Conservation (phyloP, 2,888 invertebrate genomes). For the Panopea generosa region DNA sequence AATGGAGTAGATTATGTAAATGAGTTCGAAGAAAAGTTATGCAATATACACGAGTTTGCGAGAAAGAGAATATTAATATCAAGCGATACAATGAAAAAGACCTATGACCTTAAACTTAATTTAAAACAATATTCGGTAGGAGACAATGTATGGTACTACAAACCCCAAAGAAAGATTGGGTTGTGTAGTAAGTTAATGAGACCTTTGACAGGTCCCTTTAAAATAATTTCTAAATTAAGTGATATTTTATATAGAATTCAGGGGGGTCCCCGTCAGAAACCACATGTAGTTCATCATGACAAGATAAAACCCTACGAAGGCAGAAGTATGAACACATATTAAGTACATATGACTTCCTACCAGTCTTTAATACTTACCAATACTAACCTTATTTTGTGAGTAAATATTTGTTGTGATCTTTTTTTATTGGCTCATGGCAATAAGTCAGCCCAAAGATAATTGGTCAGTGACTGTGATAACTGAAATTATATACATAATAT, state of each 20-base stretch:
- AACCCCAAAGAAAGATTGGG: too few relatives aligned
- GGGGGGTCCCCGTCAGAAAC: neutral
- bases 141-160: too few relatives aligned
- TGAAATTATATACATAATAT: too few relatives aligned
- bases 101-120: neutral
- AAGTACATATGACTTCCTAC: too few relatives aligned
- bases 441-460: too few relatives aligned
- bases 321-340: too few relatives aligned
- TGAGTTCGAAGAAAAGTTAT: conserved; percentile 2
- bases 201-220: conserved; percentile 1
- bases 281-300: conserved; percentile 1
- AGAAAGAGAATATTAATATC: neutral
- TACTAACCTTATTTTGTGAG: too few relatives aligned
- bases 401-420: too few relatives aligned
- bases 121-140: neutral
- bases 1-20: neutral
- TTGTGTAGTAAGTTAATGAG: too few relatives aligned
- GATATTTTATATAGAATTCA: neutral
- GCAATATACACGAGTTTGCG: neutral
- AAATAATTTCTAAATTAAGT: neutral
- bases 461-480: too few relatives aligned
- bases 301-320: neutral
- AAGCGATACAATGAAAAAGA: neutral
- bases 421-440: too few relatives aligned
- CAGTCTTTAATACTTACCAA: too few relatives aligned